A percentile compares a stretch with the other conserved stretches of the same genome.
Conservation (phyloP, 2,113 vertebrate species). For the Dromaius novaehollandiae region DNA sequence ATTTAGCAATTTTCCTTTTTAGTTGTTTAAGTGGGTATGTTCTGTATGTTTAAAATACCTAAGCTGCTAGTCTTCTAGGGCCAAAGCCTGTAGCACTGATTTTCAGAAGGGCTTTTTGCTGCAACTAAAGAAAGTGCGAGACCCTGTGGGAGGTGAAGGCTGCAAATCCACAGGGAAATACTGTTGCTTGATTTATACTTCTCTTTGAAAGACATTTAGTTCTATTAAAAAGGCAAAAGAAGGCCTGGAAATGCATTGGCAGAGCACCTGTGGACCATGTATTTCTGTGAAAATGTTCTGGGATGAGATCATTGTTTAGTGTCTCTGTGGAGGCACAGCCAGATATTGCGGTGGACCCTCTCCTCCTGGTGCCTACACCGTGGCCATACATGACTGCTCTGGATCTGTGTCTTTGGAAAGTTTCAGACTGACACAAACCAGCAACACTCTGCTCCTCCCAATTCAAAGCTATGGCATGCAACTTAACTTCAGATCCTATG, state of each 20-base stretch:
- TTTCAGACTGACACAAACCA: conserved; percentile 7
- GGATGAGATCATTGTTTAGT: not conserved
- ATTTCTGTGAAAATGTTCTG: not conserved
- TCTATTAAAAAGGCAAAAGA: not conserved
- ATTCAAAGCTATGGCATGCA: not conserved
- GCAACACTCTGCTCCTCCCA: not conserved
- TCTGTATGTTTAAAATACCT: not conserved
- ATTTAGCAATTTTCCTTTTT: conserved; percentile 20
- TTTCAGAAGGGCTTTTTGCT: not conserved
- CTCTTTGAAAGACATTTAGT: not conserved
- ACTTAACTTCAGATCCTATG: not conserved
- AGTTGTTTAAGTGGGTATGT: not conserved
- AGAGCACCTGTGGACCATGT: not conserved
- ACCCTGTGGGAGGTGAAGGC: not conserved
- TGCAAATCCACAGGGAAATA: not conserved
- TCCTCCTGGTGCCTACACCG: not conserved
- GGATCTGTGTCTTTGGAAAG: not conserved
- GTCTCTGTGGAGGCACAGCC: not conserved
- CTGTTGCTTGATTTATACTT: not conserved
- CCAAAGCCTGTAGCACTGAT: not conserved
- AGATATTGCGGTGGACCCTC: not conserved
- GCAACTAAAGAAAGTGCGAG: not conserved
- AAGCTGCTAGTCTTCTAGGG: not conserved
- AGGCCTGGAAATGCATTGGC: not conserved
- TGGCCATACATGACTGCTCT: not conserved